Evolutionary conservation across 1,140 invertebrate species (phyloP).

Genomic region (Heliconius himera): DNA sequence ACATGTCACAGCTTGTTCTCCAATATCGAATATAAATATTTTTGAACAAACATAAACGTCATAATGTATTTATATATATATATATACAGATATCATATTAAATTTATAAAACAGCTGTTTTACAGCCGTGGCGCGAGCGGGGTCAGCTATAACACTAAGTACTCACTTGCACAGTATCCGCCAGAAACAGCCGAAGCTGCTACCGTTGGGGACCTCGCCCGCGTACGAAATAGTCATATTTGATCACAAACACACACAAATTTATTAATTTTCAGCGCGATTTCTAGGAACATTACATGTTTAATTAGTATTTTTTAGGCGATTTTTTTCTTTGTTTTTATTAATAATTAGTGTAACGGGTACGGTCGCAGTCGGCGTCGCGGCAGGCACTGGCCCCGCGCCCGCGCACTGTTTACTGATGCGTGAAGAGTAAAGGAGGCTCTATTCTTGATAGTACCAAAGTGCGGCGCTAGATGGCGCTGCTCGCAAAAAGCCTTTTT

Average conservation of each 20-base stretch:
- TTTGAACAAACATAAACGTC: slow-evolving; percentile 45
- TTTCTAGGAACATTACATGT: background rate
- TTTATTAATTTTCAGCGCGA: background rate
- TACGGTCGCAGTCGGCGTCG: background rate
- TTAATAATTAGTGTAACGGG: background rate
- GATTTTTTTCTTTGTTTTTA: background rate
- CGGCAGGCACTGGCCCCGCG: slow-evolving; percentile 14
- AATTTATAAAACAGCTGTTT: slow-evolving; percentile 57
- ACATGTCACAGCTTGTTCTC: background rate
- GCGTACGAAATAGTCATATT: slow-evolving; percentile 93
- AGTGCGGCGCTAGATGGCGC: slow-evolving; percentile 57
- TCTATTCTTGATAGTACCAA: slow-evolving; percentile 17
- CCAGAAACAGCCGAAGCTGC: slow-evolving; percentile 95
- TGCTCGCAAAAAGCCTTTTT: slow-evolving; percentile 6
- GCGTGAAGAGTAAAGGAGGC: slow-evolving; percentile 34
- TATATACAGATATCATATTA: background rate
- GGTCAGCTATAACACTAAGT: slow-evolving; percentile 29
- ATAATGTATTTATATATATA: slow-evolving; percentile 13
- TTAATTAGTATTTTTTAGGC: background rate
- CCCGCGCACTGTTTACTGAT: slow-evolving; percentile 52
- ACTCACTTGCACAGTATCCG: slow-evolving; percentile 91
- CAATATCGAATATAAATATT: slow-evolving; percentile 39
- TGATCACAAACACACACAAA: slow-evolving; percentile 32
- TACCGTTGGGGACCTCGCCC: slow-evolving; percentile 93
- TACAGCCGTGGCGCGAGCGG: slow-evolving; percentile 33